These are phyloP conservation scores for Phalanger gymnotis DNA, from an alignment of 2,797 vertebrate species.

Conservation along the genomic window DNA sequence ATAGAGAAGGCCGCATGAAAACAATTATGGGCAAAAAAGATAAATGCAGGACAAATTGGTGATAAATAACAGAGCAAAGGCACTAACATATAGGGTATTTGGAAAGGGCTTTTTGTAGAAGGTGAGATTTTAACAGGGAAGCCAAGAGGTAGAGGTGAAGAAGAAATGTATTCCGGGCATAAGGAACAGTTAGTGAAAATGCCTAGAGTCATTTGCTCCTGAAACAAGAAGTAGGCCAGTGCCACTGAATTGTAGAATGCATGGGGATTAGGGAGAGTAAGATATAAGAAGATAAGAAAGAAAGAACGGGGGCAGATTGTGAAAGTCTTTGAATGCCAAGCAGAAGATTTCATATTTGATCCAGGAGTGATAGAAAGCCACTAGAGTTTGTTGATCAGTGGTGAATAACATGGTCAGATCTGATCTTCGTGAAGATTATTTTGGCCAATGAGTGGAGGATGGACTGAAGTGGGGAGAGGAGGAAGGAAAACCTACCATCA, in stretches of 20 bases:
- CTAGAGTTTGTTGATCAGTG: too few species aligned
- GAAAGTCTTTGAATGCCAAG: background rate
- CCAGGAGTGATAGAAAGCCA: too few species aligned
- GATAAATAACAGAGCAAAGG: background rate
- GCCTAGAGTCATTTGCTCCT: too few species aligned
- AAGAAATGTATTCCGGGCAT: too few species aligned
- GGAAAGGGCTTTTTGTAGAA: too few species aligned
- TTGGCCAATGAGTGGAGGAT: background rate
- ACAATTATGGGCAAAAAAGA: background rate
- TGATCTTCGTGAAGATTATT: background rate
- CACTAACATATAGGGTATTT: background rate
- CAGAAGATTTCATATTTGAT: too few species aligned
- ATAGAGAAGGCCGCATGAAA: background rate
- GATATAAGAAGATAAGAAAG: background rate
- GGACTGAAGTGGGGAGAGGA: background rate
- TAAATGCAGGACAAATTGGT: background rate
- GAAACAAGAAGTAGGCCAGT: too few species aligned
- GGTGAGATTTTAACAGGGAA: too few species aligned
- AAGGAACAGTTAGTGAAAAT: too few species aligned
- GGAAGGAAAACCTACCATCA: background rate
- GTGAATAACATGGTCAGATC: background rate
- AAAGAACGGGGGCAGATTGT: background rate
- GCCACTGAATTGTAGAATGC: too few species aligned
- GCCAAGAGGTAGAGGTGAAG: too few species aligned
- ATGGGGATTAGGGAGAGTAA: background rate